Evolutionary conservation across 2,888 invertebrate species (phyloP).

Genomic region (Lysandra bellargus): DNA sequence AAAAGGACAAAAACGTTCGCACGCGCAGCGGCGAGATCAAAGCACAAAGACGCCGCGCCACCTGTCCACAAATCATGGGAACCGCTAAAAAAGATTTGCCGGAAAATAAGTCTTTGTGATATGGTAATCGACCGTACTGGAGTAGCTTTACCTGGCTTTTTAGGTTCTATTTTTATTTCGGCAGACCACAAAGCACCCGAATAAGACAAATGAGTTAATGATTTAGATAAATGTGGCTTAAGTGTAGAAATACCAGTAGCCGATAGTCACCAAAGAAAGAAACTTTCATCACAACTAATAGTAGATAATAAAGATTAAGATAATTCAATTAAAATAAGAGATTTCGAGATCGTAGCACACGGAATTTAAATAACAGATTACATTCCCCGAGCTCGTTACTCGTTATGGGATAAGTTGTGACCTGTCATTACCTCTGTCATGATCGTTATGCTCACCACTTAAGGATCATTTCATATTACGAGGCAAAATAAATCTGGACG

Average conservation of each 20-base stretch:
- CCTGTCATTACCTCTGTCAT: neutral
- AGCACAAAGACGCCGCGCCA: slow-evolving; percentile 73
- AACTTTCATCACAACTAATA: neutral
- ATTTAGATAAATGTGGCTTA: neutral
- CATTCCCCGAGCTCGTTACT: slow-evolving; percentile 28
- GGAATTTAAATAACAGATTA: slow-evolving; percentile 20
- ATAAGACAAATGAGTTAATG: neutral
- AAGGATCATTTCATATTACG: neutral
- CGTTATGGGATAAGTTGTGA: neutral
- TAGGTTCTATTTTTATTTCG: slow-evolving; percentile 4
- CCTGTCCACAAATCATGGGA: slow-evolving; percentile 77
- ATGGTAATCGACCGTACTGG: slow-evolving; percentile 37
- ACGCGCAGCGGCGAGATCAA: slow-evolving; percentile 74
- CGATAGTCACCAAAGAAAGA: neutral
- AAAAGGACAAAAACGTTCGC: slow-evolving; percentile 64
- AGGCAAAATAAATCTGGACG: neutral
- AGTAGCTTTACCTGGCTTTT: slow-evolving; percentile 15
- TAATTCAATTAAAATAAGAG: slow-evolving; percentile 16
- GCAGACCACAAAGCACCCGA: neutral
- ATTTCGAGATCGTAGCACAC: neutral
- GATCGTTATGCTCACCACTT: neutral
- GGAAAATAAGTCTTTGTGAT: slow-evolving; percentile 38
- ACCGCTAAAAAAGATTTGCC: slow-evolving; percentile 53
- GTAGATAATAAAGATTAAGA: neutral
- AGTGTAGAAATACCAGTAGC: neutral